Percentiles rank a stretch among this genome's conserved stretches.
Conservation (phyloP, 2,797 vertebrate species). For the Numenius phaeopus region DNA sequence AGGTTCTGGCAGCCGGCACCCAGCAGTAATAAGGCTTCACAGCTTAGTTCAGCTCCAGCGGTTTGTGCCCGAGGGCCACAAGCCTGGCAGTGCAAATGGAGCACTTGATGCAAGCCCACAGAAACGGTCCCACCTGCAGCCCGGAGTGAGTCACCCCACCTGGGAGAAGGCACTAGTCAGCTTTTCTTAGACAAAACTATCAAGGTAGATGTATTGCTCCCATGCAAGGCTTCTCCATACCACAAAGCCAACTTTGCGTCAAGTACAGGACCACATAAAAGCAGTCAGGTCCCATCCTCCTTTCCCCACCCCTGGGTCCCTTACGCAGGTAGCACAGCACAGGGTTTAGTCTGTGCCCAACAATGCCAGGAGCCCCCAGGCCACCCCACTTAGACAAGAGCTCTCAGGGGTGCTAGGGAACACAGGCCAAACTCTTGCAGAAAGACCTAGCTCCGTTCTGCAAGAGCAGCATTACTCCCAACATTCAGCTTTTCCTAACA, state of each 20-base stretch:
- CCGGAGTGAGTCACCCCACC: fast-evolving
- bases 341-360: not conserved
- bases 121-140: not conserved
- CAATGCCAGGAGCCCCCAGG: not conserved
- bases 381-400: no score
- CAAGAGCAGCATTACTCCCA: not conserved
- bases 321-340: not conserved
- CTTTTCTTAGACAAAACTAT: not conserved
- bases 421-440: not conserved
- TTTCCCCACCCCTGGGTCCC: not conserved
- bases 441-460: not conserved
- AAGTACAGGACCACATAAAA: fast-evolving
- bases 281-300: not conserved
- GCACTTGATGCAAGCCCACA: not conserved
- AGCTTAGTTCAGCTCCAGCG: not conserved
- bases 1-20: not conserved
- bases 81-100: fast-evolving
- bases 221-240: not conserved
- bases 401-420: not conserved
- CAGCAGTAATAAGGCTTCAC: not conserved
- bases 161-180: not conserved
- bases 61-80: not conserved
- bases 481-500: not conserved
- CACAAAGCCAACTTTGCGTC: not conserved
- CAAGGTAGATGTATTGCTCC: not conserved